Evolutionary conservation across 2,888 invertebrate genomes (phyloP), one percentile per base, ranked within the genome.

Genomic region (Stenoptilia bipunctidactyla): DNA sequence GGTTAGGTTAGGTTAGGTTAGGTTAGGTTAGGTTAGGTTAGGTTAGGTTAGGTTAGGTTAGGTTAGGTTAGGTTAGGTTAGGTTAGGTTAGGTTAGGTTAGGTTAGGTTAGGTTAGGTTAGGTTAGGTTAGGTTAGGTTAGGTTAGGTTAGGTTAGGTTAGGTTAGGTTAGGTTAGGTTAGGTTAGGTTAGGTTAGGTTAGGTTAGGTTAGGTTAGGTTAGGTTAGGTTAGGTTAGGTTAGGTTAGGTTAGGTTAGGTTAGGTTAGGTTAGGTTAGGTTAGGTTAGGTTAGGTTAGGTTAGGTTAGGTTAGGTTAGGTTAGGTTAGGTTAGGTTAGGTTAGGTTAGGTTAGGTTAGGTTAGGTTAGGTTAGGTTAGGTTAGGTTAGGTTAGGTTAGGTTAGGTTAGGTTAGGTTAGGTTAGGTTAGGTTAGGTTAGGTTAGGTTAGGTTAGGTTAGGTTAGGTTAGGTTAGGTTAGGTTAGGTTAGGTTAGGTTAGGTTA

Each of bases 61-160:
- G 38, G 38, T 38, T 38, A 38, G 38, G 38, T 38, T 38, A 38
- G 38, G 44, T 45, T 44, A 42, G 47, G 47, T 45, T 47, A 47
- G 47, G 47, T 45, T 47, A 44, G 47, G 45, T 47, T 45, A 43
- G 47, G 45, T 47, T 45, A 41, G 44, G 41, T 44, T 41, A 39
- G 34, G 38, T 36, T 44, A 15, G 30, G 30, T 30, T 30, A 30
- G 30, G 30, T 30, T 4, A 8, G n/a, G 30, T 4, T 30, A 30
- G 30, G 30, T 30, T 30, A 34, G 42, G 42, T 42, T 42, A 42
- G 42, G 42, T 43, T 40, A 40, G 38, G 40, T 40, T 42, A 45
- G 42, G 41, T 45, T 45, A 40, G 44, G 43, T 42, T 44, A 40
- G 44, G 44, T 45, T 42, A 45, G 44, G 43, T 45, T 44, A 41